These are phyloP conservation scores for Notolabrus celidotus DNA, from an alignment of 2,797 vertebrate genomes.

Conservation along the genomic window DNA sequence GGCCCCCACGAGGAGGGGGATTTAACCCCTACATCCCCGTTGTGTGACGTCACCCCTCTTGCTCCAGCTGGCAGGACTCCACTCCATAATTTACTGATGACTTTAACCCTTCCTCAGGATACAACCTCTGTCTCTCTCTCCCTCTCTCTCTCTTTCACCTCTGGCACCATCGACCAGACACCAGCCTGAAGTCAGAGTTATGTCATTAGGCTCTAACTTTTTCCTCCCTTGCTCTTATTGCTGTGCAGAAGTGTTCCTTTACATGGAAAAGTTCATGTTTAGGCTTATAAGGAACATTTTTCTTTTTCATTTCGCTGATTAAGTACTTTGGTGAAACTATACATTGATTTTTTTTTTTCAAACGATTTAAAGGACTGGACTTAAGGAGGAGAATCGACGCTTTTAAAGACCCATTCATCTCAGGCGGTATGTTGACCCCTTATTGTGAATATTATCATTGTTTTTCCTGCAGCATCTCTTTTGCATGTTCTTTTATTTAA, in stretches of 20 bases:
- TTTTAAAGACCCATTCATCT: slow-evolving; percentile 33
- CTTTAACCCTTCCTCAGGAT: slow-evolving; percentile 66
- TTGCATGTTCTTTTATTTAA: too few relatives aligned
- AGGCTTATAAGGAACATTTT: background rate
- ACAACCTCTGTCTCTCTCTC: slow-evolving; percentile 47
- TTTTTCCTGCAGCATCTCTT: background rate
- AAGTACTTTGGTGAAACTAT: too few relatives aligned
- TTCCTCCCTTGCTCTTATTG: background rate
- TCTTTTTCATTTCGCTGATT: background rate
- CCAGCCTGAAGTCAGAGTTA: slow-evolving; percentile 43
- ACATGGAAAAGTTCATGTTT: background rate
- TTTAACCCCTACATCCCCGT: slow-evolving; percentile 53
- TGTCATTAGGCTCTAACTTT: slow-evolving; percentile 52
- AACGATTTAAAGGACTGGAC: slow-evolving; percentile 15
- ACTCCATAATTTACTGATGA: slow-evolving; percentile 85
- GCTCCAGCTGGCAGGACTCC: slow-evolving; percentile 76
- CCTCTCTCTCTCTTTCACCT: slow-evolving; percentile 38
- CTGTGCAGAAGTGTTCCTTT: background rate
- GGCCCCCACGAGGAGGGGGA: background rate
- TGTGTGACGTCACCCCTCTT: slow-evolving; percentile 37
- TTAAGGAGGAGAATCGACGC: slow-evolving; percentile 14
- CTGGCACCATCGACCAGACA: slow-evolving; percentile 27
- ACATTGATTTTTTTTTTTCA: background rate
- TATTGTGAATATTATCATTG: too few relatives aligned
- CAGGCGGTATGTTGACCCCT: slow-evolving; percentile 58